phyloP scores from a whole-genome alignment of 2,113 vertebrate species.

The Dolichotis patagonum region DNA sequence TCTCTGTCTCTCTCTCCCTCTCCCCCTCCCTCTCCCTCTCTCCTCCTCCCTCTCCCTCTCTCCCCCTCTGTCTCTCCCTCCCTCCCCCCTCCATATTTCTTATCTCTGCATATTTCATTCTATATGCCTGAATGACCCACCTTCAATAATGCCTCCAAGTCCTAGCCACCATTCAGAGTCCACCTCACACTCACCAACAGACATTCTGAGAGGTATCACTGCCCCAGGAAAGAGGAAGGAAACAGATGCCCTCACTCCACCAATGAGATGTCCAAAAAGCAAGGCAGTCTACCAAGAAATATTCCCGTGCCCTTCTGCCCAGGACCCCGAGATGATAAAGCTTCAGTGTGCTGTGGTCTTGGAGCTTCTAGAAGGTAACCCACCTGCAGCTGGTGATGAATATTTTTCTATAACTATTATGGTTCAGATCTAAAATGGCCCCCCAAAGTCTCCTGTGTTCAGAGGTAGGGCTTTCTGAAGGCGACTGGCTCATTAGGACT shows the following conservation, averaged over 20 bases:
- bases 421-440: neutral
- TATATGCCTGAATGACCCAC: neutral
- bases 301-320: no score
- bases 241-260: neutral
- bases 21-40: no score
- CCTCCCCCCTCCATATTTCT: neutral
- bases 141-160: neutral
- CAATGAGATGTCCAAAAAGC: neutral
- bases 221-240: neutral
- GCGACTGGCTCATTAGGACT: neutral
- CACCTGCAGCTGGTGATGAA: neutral
- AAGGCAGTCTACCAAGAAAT: neutral
- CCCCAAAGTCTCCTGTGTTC: neutral
- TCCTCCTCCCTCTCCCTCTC: no score
- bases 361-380: neutral
- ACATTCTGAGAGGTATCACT: constrained; percentile 66
- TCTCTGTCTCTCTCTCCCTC: no score
- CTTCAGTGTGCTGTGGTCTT: neutral
- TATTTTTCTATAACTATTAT: neutral
- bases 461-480: neutral
- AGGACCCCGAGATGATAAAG: neutral
- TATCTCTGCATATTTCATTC: neutral
- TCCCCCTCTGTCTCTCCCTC: no score
- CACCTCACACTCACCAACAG: neutral
- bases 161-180: neutral